Percentiles rank a stretch among this genome's conserved stretches.
phyloP scores from a whole-genome alignment of 2,888 invertebrate species.

The Neocrepidodera transversa region DNA sequence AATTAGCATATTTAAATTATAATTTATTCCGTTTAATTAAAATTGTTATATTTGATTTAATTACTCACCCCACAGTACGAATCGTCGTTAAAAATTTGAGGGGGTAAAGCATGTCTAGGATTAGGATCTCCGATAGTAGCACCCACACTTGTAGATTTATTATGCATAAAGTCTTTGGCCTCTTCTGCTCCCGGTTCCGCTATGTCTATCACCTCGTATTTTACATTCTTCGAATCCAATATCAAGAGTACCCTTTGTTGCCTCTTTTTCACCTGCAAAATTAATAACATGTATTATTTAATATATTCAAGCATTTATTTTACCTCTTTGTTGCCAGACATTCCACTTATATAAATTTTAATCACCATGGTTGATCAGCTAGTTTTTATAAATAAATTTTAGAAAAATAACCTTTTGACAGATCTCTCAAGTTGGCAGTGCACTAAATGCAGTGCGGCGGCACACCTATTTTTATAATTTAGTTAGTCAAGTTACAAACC shows the following conservation, averaged over 20 bases:
- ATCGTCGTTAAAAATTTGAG: constrained; percentile 93
- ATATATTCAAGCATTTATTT: constrained; percentile 51
- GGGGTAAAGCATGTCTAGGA: constrained; percentile 84
- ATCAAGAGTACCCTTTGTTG: constrained; percentile 94
- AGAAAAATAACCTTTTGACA: constrained; percentile 42
- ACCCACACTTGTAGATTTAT: constrained; percentile 78
- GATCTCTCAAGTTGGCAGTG: constrained; percentile 40
- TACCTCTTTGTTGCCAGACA: constrained; percentile 94
- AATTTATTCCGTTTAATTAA: too few relatives aligned
- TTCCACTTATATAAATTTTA: constrained; percentile 90
- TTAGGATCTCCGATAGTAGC: constrained; percentile 76
- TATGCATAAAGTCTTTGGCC: constrained; percentile 92
- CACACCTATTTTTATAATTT: constrained; percentile 43
- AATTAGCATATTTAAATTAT: too few relatives aligned
- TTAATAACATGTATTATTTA: constrained; percentile 26
- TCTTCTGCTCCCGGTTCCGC: constrained; percentile 90
- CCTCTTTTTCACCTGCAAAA: constrained; percentile 86
- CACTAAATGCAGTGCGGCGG: too few relatives aligned
- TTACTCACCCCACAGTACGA: constrained; percentile 88
- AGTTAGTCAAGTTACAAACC: constrained; percentile 4
- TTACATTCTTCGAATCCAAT: constrained; percentile 88
- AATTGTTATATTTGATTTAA: too few relatives aligned
- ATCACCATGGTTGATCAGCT: constrained; percentile 73
- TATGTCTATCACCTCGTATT: constrained; percentile 91
- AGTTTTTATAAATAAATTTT: constrained; percentile 34